Percentiles rank a stretch among this genome's conserved stretches.
These are phyloP conservation scores for Arizona elegans DNA, from an alignment of 2,113 vertebrate genomes.

Conservation along the genomic window DNA sequence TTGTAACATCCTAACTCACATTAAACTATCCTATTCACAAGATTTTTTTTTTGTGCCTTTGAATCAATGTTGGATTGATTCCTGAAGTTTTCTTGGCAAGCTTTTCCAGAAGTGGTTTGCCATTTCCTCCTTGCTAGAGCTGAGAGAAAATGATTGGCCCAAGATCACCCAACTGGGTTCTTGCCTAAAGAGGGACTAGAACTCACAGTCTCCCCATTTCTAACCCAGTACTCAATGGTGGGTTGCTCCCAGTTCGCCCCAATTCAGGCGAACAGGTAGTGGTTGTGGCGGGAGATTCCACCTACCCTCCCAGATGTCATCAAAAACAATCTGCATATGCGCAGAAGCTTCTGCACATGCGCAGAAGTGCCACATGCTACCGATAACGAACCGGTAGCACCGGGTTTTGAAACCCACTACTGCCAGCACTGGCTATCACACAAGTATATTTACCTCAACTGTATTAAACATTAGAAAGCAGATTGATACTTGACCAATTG, in stretches of 20 bases:
- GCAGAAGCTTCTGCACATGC: too few species aligned
- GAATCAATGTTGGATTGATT: not conserved
- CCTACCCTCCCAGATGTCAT: too few species aligned
- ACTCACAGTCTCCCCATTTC: not conserved
- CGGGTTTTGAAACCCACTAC: too few species aligned
- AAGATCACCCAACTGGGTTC: not conserved
- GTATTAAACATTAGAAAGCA: not conserved
- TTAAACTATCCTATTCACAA: not conserved
- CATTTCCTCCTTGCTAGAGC: not conserved
- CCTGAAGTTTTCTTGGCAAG: not conserved
- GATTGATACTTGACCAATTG: not conserved
- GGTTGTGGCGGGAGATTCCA: too few species aligned
- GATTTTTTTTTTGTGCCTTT: not conserved
- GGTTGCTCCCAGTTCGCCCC: too few species aligned
- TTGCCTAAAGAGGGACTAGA: not conserved
- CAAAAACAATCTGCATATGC: too few species aligned
- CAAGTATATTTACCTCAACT: not conserved
- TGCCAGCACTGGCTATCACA: not conserved
- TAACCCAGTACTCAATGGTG: not conserved
- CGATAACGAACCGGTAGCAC: too few species aligned
- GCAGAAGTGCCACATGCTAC: too few species aligned
- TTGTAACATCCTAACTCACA: not conserved
- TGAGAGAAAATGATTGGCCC: not conserved
- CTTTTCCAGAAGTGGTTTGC: not conserved
- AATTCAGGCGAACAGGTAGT: too few species aligned